phyloP scores from a whole-genome alignment of 1,140 invertebrate species.

The Archegozetes longisetosus region DNA sequence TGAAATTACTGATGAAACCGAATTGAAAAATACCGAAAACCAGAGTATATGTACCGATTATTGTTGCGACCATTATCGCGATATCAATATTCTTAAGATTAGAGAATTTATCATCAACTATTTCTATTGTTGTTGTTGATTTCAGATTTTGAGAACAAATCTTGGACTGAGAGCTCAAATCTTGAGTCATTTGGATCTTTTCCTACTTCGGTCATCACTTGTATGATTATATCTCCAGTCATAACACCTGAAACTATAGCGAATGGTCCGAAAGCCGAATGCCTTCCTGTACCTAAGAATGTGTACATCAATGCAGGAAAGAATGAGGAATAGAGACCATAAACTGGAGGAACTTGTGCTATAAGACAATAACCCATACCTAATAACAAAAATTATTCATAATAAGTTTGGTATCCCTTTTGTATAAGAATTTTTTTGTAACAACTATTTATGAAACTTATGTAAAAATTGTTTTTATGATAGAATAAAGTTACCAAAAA shows the following conservation, averaged over 20 bases:
- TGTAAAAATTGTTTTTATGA: no score
- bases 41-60: constrained; percentile 10
- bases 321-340: constrained; percentile 37
- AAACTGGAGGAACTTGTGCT: constrained; percentile 32
- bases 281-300: constrained; percentile 36
- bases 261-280: constrained; percentile 25
- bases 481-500: no score
- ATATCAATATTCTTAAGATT: constrained; percentile 4
- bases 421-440: not conserved
- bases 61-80: constrained; percentile 3
- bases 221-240: constrained; percentile 6
- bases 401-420: no score
- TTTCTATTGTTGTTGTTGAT: not conserved
- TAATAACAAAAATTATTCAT: no score
- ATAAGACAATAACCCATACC: constrained; percentile 35
- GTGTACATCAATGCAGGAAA: constrained; percentile 36
- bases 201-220: not conserved
- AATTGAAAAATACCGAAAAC: constrained; percentile 55
- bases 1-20: constrained; percentile 60
- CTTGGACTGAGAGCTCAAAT: not conserved
- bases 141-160: not conserved
- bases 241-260: constrained; percentile 13
- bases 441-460: not conserved
- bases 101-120: no score
- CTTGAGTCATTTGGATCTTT: not conserved